Evolutionary conservation across 2,113 vertebrate genomes (phyloP).

Genomic region (Rhizomys pruinosus): DNA sequence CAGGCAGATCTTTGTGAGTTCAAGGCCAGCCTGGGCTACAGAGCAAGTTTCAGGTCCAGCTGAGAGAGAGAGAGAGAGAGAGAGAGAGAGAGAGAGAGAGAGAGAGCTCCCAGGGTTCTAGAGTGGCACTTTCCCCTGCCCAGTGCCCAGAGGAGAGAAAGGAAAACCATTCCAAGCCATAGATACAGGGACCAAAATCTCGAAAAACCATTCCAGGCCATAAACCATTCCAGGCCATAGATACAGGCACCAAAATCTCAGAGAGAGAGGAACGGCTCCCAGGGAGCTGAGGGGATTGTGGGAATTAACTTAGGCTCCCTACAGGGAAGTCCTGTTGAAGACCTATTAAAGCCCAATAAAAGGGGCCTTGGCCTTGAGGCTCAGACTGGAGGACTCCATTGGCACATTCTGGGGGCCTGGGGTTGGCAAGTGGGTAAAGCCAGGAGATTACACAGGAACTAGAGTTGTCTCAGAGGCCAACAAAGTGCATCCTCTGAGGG

Average conservation of each 20-base stretch:
- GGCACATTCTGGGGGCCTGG: background rate
- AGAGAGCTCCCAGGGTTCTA: background rate
- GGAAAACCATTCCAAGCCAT: background rate
- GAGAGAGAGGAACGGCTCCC: no score
- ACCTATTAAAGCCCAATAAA: rapidly evolving
- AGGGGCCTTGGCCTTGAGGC: background rate
- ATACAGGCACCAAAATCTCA: no score
- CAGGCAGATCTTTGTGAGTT: no score
- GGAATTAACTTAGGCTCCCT: background rate
- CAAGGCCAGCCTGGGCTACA: no score
- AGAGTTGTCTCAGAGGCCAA: background rate
- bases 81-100: no score
- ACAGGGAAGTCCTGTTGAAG: background rate
- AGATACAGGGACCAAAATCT: background rate
- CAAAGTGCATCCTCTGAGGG: background rate
- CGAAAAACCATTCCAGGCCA: no score
- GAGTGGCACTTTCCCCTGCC: background rate
- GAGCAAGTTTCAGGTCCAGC: no score
- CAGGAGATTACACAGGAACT: background rate
- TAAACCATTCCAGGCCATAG: no score
- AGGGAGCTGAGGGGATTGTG: no score
- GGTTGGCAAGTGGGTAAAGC: background rate
- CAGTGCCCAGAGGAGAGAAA: background rate
- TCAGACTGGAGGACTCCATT: background rate
- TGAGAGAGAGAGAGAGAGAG: no score